Evolutionary conservation across 1,140 invertebrate genomes (phyloP).

Genomic region (Alviniconcha marisindica): DNA sequence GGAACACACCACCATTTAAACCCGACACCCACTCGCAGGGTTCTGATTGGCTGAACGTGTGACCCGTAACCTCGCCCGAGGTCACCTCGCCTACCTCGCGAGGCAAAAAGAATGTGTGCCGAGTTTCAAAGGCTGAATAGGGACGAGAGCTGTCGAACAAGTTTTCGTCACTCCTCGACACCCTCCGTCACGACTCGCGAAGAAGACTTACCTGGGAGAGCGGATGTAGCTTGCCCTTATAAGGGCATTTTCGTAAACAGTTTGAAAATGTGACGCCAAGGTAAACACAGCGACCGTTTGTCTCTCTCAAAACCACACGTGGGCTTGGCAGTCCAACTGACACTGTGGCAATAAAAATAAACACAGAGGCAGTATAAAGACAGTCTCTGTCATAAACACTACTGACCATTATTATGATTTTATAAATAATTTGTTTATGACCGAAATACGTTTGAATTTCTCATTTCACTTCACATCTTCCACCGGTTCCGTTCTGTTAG

Average conservation of each 20-base stretch:
- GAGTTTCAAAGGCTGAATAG: background rate
- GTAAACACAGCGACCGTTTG: background rate
- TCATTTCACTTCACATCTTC: no score
- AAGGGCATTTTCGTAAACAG: background rate
- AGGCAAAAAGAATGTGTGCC: background rate
- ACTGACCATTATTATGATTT: no score
- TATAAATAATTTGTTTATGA: no score
- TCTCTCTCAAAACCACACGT: no score
- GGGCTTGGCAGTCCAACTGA: no score
- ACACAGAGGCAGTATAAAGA: no score
- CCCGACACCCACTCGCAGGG: no score
- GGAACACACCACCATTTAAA: no score
- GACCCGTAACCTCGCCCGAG: background rate
- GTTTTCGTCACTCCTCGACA: background rate
- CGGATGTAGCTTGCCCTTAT: background rate
- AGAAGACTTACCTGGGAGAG: background rate
- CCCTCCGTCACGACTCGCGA: background rate
- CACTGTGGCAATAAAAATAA: no score
- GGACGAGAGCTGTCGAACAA: conserved; percentile 3
- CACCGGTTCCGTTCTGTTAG: no score
- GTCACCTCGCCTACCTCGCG: background rate
- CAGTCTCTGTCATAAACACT: no score
- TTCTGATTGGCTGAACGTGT: background rate
- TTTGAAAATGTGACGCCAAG: background rate
- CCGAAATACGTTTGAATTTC: no score